Conservation (phyloP, 2,113 vertebrate genomes). For the Melanerpes aurifrons region DNA sequence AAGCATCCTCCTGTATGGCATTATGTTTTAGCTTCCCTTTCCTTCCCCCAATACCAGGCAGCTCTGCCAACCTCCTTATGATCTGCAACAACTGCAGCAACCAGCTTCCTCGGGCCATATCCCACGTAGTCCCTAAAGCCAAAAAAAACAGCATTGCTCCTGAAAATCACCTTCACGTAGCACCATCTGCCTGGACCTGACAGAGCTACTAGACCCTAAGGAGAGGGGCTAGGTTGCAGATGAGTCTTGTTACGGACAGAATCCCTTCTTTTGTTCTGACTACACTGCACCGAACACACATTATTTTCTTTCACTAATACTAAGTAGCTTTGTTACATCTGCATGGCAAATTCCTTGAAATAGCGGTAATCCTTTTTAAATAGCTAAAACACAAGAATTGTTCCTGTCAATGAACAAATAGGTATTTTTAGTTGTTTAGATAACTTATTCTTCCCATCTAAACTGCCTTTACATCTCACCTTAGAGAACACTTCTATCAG, state of each 20-base stretch:
- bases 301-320: neutral
- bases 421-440: neutral
- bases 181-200: neutral
- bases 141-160: neutral
- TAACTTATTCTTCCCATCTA: neutral
- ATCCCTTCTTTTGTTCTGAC: neutral
- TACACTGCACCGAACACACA: neutral
- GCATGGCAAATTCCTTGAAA: neutral
- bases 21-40: neutral
- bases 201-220: neutral
- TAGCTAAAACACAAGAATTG: neutral
- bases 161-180: neutral
- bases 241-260: neutral
- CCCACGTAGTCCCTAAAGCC: rapidly evolving
- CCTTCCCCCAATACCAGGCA: neutral
- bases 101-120: neutral
- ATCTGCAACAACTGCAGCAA: neutral
- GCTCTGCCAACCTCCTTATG: neutral
- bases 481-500: neutral
- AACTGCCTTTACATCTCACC: neutral
- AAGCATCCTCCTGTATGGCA: neutral
- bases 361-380: neutral
- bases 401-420: neutral
- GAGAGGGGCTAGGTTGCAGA: neutral
- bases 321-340: neutral